A percentile compares a stretch with the other conserved stretches of the same genome.
Evolutionary conservation across 2,888 invertebrate genomes (phyloP).

Genomic region (Agrilus mali): DNA sequence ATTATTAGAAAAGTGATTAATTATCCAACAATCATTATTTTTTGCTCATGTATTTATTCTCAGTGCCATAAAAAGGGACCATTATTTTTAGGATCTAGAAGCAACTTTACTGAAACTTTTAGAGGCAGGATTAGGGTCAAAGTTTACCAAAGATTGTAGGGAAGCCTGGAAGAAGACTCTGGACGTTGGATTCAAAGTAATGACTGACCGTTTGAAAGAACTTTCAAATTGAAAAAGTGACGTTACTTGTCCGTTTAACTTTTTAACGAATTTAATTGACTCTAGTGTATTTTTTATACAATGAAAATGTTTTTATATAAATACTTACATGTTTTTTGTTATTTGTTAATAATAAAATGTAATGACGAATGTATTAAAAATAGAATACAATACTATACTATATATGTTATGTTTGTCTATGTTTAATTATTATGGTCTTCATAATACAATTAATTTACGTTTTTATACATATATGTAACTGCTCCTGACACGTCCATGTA

Average conservation of each 20-base stretch:
- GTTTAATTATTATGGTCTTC: too few species aligned
- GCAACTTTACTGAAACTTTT: slow-evolving; percentile 30
- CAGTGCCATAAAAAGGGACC: too few species aligned
- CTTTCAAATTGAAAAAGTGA: neutral
- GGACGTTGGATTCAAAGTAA: slow-evolving; percentile 25
- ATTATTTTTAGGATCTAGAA: slow-evolving; percentile 31
- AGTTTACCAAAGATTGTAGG: slow-evolving; percentile 29
- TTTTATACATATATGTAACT: too few species aligned
- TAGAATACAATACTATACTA: too few species aligned
- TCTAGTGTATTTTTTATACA: neutral
- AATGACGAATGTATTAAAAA: too few species aligned
- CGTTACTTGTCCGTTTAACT: neutral
- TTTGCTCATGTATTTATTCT: neutral
- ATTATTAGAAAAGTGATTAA: too few species aligned
- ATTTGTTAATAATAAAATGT: neutral
- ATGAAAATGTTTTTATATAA: neutral
- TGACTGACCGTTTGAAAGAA: slow-evolving; percentile 18
- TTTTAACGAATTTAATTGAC: neutral
- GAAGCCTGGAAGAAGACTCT: slow-evolving; percentile 36
- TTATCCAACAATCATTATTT: neutral
- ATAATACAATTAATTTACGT: too few species aligned
- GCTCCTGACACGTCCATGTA: too few species aligned
- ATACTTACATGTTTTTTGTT: neutral
- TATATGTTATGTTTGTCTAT: too few species aligned
- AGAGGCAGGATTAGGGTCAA: slow-evolving; percentile 30